phyloP scores from a whole-genome alignment of 1,140 invertebrate genomes.

The Pseudomyrmex gracilis region DNA sequence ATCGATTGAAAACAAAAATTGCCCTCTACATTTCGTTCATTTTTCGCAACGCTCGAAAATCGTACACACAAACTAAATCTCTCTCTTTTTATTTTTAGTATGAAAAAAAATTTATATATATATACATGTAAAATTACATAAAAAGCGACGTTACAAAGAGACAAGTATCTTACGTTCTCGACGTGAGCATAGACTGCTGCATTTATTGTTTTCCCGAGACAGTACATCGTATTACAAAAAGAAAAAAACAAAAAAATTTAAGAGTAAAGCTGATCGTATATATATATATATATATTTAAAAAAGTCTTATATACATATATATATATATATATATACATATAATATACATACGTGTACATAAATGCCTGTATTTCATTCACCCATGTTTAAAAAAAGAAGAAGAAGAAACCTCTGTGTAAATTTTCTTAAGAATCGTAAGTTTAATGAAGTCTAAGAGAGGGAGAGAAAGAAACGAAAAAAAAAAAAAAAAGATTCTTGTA shows the following conservation, averaged over 20 bases:
- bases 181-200: slow-evolving; percentile 63
- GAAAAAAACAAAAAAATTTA: slow-evolving; percentile 32
- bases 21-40: not conserved
- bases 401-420: slow-evolving; percentile 76
- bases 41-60: slow-evolving; percentile 8
- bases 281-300: slow-evolving; percentile 73
- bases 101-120: too few species aligned
- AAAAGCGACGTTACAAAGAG: too few species aligned
- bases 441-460: slow-evolving; percentile 72
- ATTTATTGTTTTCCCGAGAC: slow-evolving; percentile 73
- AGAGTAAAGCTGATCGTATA: slow-evolving; percentile 65
- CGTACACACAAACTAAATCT: too few species aligned
- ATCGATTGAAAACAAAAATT: slow-evolving; percentile 25
- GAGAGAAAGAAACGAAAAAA: slow-evolving; percentile 15
- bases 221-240: slow-evolving; percentile 25
- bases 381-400: slow-evolving; percentile 75
- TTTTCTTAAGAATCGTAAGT: slow-evolving; percentile 79
- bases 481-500: slow-evolving; percentile 80
- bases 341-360: slow-evolving; percentile 84
- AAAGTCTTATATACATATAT: slow-evolving; percentile 69
- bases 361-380: slow-evolving; percentile 82
- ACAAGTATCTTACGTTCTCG: slow-evolving; percentile 61
- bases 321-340: slow-evolving; percentile 71
- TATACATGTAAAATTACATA: not conserved
- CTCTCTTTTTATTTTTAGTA: too few species aligned